A percentile compares a stretch with the other conserved stretches of the same genome.
Evolutionary conservation across 1,140 invertebrate genomes (phyloP).

Genomic region (Scylla paramamosain): DNA sequence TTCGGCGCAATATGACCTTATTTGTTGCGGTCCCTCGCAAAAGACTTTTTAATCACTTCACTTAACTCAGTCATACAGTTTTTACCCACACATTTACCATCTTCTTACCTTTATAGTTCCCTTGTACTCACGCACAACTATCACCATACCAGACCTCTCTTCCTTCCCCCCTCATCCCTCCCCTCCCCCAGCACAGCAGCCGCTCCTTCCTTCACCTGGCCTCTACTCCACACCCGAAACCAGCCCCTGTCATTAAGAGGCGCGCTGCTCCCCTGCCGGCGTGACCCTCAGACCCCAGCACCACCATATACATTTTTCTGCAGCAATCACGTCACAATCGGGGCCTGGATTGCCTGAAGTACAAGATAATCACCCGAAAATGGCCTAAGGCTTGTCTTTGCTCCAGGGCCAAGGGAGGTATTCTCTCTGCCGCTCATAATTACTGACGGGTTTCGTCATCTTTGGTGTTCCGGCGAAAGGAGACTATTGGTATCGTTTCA

Average conservation of each 20-base stretch:
- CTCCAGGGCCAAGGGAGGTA: not conserved
- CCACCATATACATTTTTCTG: not conserved
- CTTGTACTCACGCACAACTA: no score
- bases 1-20: no score
- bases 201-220: no score
- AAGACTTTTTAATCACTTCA: no score
- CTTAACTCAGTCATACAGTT: no score
- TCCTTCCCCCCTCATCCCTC: not conserved
- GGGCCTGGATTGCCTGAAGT: not conserved
- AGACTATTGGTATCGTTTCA: not conserved
- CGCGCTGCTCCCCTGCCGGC: not conserved
- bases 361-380: not conserved
- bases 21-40: no score
- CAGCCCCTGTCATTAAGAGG: not conserved
- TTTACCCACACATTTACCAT: no score
- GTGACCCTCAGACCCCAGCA: not conserved
- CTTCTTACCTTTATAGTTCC: no score
- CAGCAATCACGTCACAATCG: not conserved
- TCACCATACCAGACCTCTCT: no score
- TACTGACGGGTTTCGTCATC: no score
- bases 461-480: not conserved
- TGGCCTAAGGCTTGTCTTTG: not conserved
- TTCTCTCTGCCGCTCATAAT: no score
- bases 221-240: not conserved
- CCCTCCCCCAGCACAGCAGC: not conserved